Evolutionary conservation across 37 sponge, comb jelly and placozoan species (phyloP), one percentile per base, ranked within the genome.

Genomic region (Oscarella lobularis): DNA sequence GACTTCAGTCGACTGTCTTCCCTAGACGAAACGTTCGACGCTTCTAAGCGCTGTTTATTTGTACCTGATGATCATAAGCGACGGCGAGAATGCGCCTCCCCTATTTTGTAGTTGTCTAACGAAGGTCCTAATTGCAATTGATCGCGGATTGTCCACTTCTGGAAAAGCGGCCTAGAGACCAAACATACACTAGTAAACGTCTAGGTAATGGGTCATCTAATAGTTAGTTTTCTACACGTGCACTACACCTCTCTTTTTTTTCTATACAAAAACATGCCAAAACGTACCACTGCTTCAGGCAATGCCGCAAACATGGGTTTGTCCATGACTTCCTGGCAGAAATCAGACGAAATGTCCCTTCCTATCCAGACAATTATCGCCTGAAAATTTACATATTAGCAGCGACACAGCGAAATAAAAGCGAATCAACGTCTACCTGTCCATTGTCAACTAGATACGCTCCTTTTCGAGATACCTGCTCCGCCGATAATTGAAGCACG

Each of bases 381-480:
- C 92, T 91, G 74, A n/a, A 32, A 6, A 31, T 14, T 4, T 0
- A 4, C 2, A 4, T 34, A 77, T 4, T 5, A 20, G 36, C 14
- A 70, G 4, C 3, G 29, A 76, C 38, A 76, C 27, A 74, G 27
- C 30, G 20, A 48, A 6, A 48, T 65, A 55, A 5, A 4, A 74
- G 27, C 27, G 9, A 74, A 27, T 30, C 76, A 6, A 20, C 20
- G 20, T 70, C 67, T 31, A 83, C 84, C 1, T 37, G 3, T 27
- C 94, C 94, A 78, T 78, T 82, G 81, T 96, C 88, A 77, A 96
- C 67, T 38, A 96, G 88, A 81, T 76, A 96, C 27, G 89, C 81
- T 31, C 93, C 93, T 41, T 85, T 79, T 31, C 90, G 79, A 14
- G 85, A 77, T 32, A 88, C 35, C 73, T 89, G 87, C 83, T 92